A percentile compares a stretch with the other conserved stretches of the same genome.
phyloP scores from a whole-genome alignment of 2,888 invertebrate genomes.

The Mimas tiliae region DNA sequence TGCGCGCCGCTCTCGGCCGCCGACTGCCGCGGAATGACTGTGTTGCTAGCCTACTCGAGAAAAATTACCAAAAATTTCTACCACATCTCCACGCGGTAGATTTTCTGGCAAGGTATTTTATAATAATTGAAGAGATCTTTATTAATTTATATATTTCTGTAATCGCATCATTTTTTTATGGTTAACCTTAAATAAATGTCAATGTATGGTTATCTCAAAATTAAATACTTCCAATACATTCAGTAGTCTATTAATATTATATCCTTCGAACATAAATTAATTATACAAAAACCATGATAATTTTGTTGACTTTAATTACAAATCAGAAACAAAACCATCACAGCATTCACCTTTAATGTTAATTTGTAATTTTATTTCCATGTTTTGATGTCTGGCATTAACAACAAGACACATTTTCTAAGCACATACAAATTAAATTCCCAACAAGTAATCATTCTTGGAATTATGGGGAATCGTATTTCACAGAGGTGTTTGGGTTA shows the following conservation, averaged over 20 bases:
- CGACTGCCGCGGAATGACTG: conserved; percentile 64
- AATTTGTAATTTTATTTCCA: conserved; percentile 27
- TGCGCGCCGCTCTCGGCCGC: conserved; percentile 64
- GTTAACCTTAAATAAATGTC: background rate
- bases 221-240: background rate
- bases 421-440: conserved; percentile 60
- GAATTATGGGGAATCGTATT: conserved; percentile 59
- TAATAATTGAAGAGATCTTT: background rate
- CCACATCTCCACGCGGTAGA: conserved; percentile 14
- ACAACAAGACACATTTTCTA: conserved; percentile 43
- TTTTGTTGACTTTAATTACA: background rate
- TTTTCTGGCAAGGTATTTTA: background rate
- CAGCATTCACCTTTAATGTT: background rate
- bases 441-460: conserved; percentile 60
- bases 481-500: conserved; percentile 37
- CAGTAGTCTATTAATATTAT: background rate
- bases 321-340: background rate
- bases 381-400: conserved; percentile 33
- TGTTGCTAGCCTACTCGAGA: conserved; percentile 50
- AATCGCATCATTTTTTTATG: background rate
- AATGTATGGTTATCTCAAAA: background rate
- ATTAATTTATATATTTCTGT: background rate
- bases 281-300: background rate
- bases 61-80: conserved; percentile 34
- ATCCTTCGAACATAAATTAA: background rate